A percentile compares a stretch with the other conserved stretches of the same genome.
Conservation (phyloP, 2,888 invertebrate genomes). For the Artemia sp. region DNA sequence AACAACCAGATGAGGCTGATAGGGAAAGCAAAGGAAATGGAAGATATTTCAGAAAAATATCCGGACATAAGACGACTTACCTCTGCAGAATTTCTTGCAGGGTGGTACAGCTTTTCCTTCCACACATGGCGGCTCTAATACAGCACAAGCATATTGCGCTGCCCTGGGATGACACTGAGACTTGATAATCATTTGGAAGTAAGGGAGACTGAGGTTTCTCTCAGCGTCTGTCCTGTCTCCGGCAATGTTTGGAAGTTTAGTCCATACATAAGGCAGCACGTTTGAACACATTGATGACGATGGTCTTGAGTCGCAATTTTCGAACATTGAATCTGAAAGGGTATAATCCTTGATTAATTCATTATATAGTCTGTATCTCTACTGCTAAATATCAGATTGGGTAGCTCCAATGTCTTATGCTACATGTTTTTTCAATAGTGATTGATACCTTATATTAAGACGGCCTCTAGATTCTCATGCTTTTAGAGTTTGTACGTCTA, state of each 20-base stretch:
- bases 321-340: no score
- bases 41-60: no score
- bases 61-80: constrained; percentile 31
- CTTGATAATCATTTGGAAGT: constrained; percentile 43
- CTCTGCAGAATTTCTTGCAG: constrained; percentile 47
- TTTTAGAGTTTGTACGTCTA: no score
- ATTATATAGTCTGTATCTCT: no score
- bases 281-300: constrained; percentile 41
- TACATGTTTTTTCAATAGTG: no score
- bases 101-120: constrained; percentile 43
- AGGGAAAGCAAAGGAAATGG: no score
- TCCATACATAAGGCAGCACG: constrained; percentile 47
- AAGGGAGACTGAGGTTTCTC: constrained; percentile 36
- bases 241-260: constrained; percentile 35
- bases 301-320: not conserved
- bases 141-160: constrained; percentile 44
- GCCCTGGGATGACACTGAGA: constrained; percentile 47
- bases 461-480: no score
- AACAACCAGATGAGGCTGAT: no score
- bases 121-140: constrained; percentile 49
- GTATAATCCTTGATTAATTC: no score
- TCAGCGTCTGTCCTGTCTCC: constrained; percentile 33
- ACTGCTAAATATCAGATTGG: no score
- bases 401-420: no score
- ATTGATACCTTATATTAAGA: no score